Percentiles rank a stretch among this genome's conserved stretches.
Conservation (phyloP, 2,113 vertebrate species). For the Heptranchias perlo region DNA sequence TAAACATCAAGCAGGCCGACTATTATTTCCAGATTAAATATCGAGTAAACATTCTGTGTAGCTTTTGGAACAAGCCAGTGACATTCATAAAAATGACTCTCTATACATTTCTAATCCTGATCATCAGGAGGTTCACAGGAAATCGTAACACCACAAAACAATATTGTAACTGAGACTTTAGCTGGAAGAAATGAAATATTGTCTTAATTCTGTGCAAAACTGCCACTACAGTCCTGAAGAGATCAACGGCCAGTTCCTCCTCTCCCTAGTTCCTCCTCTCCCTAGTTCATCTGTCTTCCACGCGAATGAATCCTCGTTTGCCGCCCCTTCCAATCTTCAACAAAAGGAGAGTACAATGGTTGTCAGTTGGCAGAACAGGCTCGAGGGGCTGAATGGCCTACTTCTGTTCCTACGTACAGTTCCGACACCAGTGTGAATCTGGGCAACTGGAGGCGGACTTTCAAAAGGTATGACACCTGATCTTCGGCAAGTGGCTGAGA, state of each 20-base stretch:
- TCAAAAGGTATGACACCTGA: not conserved
- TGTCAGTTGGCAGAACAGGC: not conserved
- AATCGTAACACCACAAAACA: not conserved
- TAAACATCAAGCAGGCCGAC: not conserved
- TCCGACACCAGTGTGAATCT: not conserved
- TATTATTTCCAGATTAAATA: slow-evolving; percentile 13
- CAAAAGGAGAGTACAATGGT: not conserved
- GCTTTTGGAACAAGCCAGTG: not conserved
- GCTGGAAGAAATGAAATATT: not conserved
- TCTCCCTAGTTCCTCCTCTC: not conserved
- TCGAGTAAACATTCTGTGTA: not conserved
- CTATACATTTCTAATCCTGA: not conserved
- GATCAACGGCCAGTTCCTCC: not conserved
- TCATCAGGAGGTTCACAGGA: not conserved
- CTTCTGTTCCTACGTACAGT: not conserved
- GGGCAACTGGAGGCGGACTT: not conserved
- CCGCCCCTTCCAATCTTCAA: not conserved
- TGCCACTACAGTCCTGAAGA: not conserved
- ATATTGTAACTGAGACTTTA: not conserved
- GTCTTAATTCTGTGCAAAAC: not conserved
- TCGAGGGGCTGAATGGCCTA: not conserved
- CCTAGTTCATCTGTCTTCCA: not conserved
- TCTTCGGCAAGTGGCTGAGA: not conserved
- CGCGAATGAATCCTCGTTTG: not conserved
- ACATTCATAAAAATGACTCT: not conserved